Base-by-base conservation (phyloP, 92 coral and sea anemone genomes). In the Actinostola sp. region DNA sequence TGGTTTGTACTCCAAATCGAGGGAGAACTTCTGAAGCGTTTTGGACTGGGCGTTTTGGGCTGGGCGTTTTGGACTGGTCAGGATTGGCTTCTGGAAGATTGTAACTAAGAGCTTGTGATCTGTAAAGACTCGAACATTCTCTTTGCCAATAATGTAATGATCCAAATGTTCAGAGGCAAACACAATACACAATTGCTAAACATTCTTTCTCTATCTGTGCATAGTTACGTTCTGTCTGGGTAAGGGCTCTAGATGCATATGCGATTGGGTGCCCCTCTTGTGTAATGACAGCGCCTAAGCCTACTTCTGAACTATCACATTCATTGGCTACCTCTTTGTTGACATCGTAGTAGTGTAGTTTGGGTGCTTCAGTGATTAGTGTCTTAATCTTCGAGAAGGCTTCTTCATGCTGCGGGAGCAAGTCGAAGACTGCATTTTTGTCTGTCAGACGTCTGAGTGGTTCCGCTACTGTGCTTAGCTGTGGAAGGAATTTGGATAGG, bases 201-300 rank as follows among this genome's bases (percentile, higher is more conserved):
- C 80, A 62, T 34, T 86, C 86, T 41, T 80, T 75, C 23, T 80
- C 86, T 12, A 81, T 81, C 48, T 86, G 84, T 32, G 84, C 84
- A 24, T 71, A 86, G 41, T 78, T 61, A 0, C 75, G 16, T 19
- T 77, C 84, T 28, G 81, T 84, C 36, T 66, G 60, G 61, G 83
- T 60, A 8, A 85, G 70, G 26, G 82, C 53, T 32, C 76, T 52
- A 0, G 81, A 82, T 23, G 81, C 83, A 63, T 61, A 86, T 36
- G 92, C 81, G 1, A 82, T 68, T 8, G 88, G 92, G 56, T 82
- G 85, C 29, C 88, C 92, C 23, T 77, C 82, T 49, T 87, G 92
- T 8, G 74, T 59, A 12, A 76, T 72, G 41, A 58, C 66, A 15
- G 84, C 84, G 25, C 87, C 87, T 13, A 78, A 59, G 73, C 82